Evolutionary conservation across 2,797 vertebrate species (phyloP).

Genomic region (Dendrocincla tyrannina): DNA sequence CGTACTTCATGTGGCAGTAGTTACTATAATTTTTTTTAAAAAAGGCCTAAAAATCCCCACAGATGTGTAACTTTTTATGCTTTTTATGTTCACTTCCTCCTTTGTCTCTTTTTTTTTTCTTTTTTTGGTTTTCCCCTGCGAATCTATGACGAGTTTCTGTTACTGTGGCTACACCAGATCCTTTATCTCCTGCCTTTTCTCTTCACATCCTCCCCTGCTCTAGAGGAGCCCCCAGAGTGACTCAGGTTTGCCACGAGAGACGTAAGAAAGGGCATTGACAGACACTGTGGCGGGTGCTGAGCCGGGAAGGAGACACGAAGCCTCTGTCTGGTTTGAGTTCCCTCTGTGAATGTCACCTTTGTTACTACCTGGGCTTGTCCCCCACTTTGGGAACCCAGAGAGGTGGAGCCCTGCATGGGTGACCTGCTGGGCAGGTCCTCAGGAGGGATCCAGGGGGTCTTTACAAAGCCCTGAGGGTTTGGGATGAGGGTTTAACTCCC

Average conservation of each 20-base stretch:
- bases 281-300: rapidly evolving
- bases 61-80: background rate
- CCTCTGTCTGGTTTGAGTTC: background rate
- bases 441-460: background rate
- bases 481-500: background rate
- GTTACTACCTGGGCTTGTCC: background rate
- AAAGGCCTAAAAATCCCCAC: background rate
- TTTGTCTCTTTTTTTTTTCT: background rate
- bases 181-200: background rate
- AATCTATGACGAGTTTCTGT: background rate
- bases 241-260: constrained; percentile 11
- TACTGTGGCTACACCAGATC: background rate
- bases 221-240: background rate
- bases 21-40: no score
- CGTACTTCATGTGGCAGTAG: background rate
- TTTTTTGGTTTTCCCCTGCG: background rate
- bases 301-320: background rate
- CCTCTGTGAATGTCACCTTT: background rate
- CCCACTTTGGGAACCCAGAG: rapidly evolving
- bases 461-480: background rate
- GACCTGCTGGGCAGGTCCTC: background rate
- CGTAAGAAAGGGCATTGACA: background rate
- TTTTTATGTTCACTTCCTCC: background rate
- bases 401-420: rapidly evolving
- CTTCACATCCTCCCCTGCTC: background rate